A percentile compares a stretch with the other conserved stretches of the same genome.
Conservation (phyloP, 2,888 invertebrate species). For the Parascotia fuliginaria region DNA sequence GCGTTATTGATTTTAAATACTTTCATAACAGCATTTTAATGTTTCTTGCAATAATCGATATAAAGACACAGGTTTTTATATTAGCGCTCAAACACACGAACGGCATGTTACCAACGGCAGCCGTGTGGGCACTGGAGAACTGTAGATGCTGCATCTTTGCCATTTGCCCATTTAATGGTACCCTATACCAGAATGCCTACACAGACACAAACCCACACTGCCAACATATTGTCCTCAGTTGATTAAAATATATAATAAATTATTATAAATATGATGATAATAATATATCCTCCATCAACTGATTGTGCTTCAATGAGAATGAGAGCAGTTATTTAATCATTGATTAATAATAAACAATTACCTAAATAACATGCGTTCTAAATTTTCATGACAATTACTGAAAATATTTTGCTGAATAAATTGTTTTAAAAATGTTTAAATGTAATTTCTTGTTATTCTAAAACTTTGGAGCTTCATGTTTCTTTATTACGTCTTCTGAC, state of each 20-base stretch:
- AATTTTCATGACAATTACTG: slow-evolving; percentile 7
- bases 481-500: slow-evolving; percentile 37
- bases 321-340: slow-evolving; percentile 4
- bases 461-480: slow-evolving; percentile 28
- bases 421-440: no score
- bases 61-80: background rate
- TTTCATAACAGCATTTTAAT: slow-evolving; percentile 15
- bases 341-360: no score
- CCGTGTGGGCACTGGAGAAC: no score
- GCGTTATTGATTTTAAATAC: slow-evolving; percentile 18
- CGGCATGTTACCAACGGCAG: no score
- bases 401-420: slow-evolving; percentile 14
- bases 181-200: slow-evolving; percentile 65
- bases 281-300: slow-evolving; percentile 42
- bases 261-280: no score
- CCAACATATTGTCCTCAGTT: slow-evolving; percentile 51
- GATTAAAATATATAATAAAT: slow-evolving; percentile 43
- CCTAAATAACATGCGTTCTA: no score
- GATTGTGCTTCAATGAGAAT: slow-evolving; percentile 47
- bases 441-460: slow-evolving; percentile 9
- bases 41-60: background rate
- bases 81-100: no score
- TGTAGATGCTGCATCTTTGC: no score
- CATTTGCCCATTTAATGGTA: no score
- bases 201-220: slow-evolving; percentile 54